Base-by-base conservation (phyloP, 2,797 vertebrate species). In the Anisognathus igniventris region DNA sequence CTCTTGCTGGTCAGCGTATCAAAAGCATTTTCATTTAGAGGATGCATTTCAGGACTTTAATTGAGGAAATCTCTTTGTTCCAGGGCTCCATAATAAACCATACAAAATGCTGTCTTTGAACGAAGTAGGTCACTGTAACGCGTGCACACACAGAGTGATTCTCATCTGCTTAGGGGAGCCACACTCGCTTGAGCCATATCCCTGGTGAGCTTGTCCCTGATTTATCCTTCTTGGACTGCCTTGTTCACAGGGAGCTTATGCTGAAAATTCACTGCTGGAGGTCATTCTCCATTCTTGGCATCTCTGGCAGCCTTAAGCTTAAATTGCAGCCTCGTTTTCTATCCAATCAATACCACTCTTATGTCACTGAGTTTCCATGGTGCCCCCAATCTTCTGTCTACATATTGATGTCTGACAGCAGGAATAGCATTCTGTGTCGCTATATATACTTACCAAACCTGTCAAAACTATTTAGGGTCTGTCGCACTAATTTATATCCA, bases 401-500 rank as follows among this genome's bases (percentile, higher is more conserved):
- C 94, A 93, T 90, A 94, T 93, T 91, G 90, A 90, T 93, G 94
- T 93, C 94, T 94, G 93, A 94, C 81, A 95, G 94, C 90, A 85
- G 92, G 87, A 93, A 80, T 83, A 92, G 92, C 91, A 84, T 84
- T 94, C 79, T 88, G 82, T 87, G 94, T 77, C 8, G 0, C 87
- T 96, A 91, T 95, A 91, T 96, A 81, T 91, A 92, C 90, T 97
- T 92, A 94, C 90, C 54, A 95, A 95, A 96, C 80, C 91, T 90
- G 86, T 94, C 92, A 90, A 93, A 96, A 95, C 89, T 88, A 90
- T 62, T 96, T 93, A 96, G 77, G 57, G 30, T 94, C 95, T 96
- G 95, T 96, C 95, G 20, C 64, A 66, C 73, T 96, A 93, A 96
- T 97, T 96, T 97, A 94, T 97, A 91, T 94, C 95, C 95, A 96